Conservation (phyloP, 2,797 vertebrate genomes). For the Acanthiza pusilla region DNA sequence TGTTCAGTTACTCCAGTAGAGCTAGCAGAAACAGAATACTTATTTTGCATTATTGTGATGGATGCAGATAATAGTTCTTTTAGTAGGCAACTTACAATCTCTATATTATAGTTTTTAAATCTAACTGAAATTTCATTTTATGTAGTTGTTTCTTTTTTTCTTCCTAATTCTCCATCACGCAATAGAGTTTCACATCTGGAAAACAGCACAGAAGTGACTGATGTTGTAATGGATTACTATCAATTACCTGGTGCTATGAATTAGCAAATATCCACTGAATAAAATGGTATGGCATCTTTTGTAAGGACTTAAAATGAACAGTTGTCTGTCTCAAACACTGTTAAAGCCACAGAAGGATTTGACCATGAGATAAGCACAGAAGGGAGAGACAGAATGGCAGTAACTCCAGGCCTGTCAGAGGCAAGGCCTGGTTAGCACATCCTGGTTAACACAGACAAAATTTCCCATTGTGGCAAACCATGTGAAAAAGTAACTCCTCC, state of each 20-base stretch:
- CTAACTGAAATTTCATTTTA: not conserved
- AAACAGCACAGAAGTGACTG: not conserved
- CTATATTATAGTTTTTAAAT: not conserved
- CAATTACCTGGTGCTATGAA: not conserved
- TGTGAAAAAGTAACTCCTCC: not conserved
- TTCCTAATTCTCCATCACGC: not conserved
- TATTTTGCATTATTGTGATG: not conserved
- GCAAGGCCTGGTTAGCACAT: not conserved
- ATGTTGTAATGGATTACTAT: not conserved
- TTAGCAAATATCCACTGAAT: not conserved
- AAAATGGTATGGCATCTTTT: not conserved
- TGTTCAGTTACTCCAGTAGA: not conserved
- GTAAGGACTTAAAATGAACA: not conserved
- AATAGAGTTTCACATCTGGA: not conserved
- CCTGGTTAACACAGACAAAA: not conserved
- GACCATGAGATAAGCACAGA: not conserved
- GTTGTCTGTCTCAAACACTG: not conserved
- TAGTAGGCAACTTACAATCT: not conserved
- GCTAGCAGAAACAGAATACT: not conserved
- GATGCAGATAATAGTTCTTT: not conserved
- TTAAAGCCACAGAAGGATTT: not conserved
- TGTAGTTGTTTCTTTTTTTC: not conserved
- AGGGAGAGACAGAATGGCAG: not conserved
- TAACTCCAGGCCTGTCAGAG: not conserved
- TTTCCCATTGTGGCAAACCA: not conserved